Base-by-base conservation (phyloP, 1,140 invertebrate genomes). In the Euura lappo region DNA sequence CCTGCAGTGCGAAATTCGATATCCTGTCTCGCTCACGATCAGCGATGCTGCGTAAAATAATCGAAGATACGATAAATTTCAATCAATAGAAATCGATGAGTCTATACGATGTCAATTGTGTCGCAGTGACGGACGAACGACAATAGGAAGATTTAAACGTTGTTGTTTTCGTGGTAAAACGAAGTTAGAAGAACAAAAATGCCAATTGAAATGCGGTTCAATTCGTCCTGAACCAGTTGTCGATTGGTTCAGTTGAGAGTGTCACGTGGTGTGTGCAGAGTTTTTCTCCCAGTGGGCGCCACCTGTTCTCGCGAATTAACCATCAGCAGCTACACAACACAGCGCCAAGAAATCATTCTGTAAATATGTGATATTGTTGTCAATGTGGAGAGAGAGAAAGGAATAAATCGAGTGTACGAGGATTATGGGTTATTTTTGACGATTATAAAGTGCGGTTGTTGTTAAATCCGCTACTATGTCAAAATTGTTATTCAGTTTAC, bases 291-390 rank as follows among this genome's bases (percentile, higher is more conserved):
- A 60, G 51, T 3, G 6, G 51, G 51, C 51, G 51, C 51, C 51
- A 60, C 51, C 51, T 60, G 6, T 4, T 60, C 28, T 60, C 8
- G 51, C 51, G 51, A 60, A 60, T 60, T 60, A 60, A 60, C 28
- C 28, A 28, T 28, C 10, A 60, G 51, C 51, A 60, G 28, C 28
- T 28, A 28, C 28, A 28, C 28, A 28, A 28, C 28, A 28, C 28
- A 28, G 28, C 28, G 1, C 51, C 8, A 60, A 60, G 51, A 60
- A 28, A 60, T 60, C 28, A 42, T 68, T 68, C 66, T 44, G 42
- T 68, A 68, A 68, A 68, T 68, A 68, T 44, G 66, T 44, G 66
- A 68, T 68, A 68, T 68, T 68, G 66, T 68, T 68, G 66, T 68
- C 66, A 68, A 42, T 68, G 66, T 44, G 66, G 66, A 44, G 42